Conservation (phyloP, 2,888 invertebrate species). For the Ganaspis brasiliensis region DNA sequence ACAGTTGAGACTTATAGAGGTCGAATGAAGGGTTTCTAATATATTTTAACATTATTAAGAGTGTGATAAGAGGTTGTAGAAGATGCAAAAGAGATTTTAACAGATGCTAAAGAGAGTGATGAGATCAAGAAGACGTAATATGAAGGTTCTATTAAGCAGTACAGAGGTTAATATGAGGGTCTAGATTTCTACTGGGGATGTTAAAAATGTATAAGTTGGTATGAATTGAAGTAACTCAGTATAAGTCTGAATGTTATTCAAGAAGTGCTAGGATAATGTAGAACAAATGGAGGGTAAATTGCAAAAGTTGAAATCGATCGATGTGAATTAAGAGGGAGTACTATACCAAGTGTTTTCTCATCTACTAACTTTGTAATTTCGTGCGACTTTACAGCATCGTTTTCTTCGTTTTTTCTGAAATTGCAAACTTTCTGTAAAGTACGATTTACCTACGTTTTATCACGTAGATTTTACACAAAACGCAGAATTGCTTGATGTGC, state of each 20-base stretch:
- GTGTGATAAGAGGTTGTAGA: too few species aligned
- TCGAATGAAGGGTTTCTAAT: too few species aligned
- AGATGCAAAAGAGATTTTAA: too few species aligned
- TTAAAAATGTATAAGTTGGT: constrained; percentile 10
- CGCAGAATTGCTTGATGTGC: constrained; percentile 2
- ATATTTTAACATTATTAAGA: too few species aligned
- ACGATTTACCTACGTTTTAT: constrained; percentile 34
- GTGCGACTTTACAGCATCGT: constrained; percentile 24
- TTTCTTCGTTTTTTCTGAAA: constrained; percentile 17
- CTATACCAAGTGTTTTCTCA: constrained; percentile 14
- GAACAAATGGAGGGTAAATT: constrained; percentile 40
- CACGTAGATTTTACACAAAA: constrained; percentile 18
- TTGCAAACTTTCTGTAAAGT: neutral
- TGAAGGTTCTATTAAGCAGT: too few species aligned
- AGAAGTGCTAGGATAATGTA: constrained; percentile 29
- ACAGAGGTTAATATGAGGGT: too few species aligned
- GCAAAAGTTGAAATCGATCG: constrained; percentile 22
- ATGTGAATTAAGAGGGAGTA: constrained; percentile 37
- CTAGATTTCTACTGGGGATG: too few species aligned
- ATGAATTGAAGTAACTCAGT: constrained; percentile 12
- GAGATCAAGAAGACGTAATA: too few species aligned
- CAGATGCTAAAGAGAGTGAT: too few species aligned
- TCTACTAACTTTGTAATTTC: constrained; percentile 10
- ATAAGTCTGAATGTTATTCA: constrained; percentile 28
- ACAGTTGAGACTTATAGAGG: too few species aligned